Conservation (phyloP, 2,113 vertebrate genomes). For the Microcebus ravelobensis region DNA sequence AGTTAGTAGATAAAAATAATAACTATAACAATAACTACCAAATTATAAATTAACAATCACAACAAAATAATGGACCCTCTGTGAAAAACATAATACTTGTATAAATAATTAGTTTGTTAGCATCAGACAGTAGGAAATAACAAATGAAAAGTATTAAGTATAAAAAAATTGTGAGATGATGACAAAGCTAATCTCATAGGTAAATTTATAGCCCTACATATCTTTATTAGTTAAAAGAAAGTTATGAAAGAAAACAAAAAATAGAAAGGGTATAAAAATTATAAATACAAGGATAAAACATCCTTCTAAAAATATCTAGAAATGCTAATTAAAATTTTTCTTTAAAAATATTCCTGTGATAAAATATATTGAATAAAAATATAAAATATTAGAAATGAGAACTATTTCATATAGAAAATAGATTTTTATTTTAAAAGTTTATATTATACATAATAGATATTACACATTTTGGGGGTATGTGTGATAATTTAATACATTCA, state of each 20-base stretch:
- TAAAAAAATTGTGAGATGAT: neutral
- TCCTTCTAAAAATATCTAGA: neutral
- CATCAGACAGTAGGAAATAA: neutral
- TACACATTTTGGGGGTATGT: neutral
- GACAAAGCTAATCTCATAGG: neutral
- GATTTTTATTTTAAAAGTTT: neutral
- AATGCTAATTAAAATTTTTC: neutral
- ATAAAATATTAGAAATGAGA: neutral
- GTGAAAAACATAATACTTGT: neutral
- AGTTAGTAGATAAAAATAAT: neutral
- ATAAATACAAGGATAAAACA: neutral
- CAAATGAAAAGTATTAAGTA: neutral
- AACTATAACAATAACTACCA: neutral
- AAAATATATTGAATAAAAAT: neutral
- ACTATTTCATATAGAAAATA: neutral
- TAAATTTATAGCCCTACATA: neutral
- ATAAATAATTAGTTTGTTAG: neutral
- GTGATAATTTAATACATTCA: neutral
- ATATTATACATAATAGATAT: neutral
- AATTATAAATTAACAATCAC: neutral
- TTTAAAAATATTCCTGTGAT: neutral
- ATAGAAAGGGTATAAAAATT: neutral
- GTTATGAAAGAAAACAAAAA: neutral
- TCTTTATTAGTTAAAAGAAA: neutral
- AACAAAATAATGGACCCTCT: neutral